These are phyloP conservation scores for Potamilus streckersoni DNA, from an alignment of 1,140 invertebrate species.

Conservation along the genomic window DNA sequence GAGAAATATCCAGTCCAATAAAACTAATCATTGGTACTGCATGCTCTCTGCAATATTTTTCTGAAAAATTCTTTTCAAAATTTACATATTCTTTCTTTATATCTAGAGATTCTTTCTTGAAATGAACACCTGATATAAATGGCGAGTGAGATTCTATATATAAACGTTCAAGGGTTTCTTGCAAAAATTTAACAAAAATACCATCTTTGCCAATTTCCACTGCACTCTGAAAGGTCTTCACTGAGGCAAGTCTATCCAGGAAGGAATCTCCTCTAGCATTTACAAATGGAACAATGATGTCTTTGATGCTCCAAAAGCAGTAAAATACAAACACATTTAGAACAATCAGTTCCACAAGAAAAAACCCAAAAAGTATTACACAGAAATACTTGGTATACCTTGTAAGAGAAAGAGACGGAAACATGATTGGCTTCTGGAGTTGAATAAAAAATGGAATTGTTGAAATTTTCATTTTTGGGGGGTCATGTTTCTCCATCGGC, in stretches of 20 bases:
- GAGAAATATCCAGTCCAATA: constrained; percentile 52
- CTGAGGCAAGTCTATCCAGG: constrained; percentile 5
- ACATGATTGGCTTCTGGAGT: too few relatives aligned
- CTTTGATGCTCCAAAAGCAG: constrained; percentile 6
- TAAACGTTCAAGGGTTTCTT: constrained; percentile 40
- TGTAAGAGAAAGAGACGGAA: too few relatives aligned
- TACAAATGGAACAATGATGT: not conserved
- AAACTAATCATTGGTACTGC: constrained; percentile 22
- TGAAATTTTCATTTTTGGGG: too few relatives aligned
- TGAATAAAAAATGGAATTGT: too few relatives aligned
- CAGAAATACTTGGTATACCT: too few relatives aligned
- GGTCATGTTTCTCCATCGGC: too few relatives aligned
- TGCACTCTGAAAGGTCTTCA: constrained; percentile 4
- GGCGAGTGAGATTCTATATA: constrained; percentile 27
- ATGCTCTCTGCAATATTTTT: constrained; percentile 3
- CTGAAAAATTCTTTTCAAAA: not conserved
- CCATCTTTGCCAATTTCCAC: constrained; percentile 39
- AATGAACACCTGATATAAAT: not conserved
- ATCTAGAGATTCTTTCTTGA: constrained; percentile 40
- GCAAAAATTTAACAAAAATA: constrained; percentile 34
- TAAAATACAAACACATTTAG: constrained; percentile 7
- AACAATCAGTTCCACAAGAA: constrained; percentile 13
- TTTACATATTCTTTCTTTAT: constrained; percentile 33
- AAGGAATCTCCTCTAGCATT: constrained; percentile 7
- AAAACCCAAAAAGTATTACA: not conserved